Conservation (phyloP, 2,888 invertebrate genomes). For the Cosmia pyralina region DNA sequence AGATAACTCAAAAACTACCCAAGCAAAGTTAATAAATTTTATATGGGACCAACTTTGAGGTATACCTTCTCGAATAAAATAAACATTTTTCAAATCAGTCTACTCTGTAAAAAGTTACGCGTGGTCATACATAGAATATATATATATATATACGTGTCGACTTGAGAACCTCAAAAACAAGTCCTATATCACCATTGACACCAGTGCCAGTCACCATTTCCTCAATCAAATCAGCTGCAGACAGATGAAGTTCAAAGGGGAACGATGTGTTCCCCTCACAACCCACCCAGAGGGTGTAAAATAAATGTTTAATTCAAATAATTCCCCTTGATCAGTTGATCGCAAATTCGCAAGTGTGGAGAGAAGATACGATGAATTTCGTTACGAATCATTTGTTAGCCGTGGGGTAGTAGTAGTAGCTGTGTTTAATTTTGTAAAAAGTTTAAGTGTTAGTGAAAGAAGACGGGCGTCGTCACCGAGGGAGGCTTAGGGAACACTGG, state of each 20-base stretch:
- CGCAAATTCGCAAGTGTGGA: slow-evolving; percentile 31
- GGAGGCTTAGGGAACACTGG: no score
- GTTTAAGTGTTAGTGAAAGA: background rate
- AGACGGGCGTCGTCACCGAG: no score
- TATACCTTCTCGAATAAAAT: no score
- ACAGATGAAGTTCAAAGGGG: slow-evolving; percentile 12
- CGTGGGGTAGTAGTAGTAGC: background rate
- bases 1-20: no score
- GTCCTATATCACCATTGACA: no score
- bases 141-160: no score
- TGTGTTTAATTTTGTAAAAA: slow-evolving; percentile 21
- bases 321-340: slow-evolving; percentile 36
- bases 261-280: background rate
- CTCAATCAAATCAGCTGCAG: background rate
- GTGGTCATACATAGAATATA: no score
- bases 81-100: no score
- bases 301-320: slow-evolving; percentile 45
- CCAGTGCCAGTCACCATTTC: background rate
- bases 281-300: slow-evolving; percentile 15
- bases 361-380: slow-evolving; percentile 27
- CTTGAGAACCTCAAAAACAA: no score
- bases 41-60: no score
- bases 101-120: no score
- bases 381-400: slow-evolving; percentile 35
- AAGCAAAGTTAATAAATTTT: no score